Evolutionary conservation across 2,888 invertebrate genomes (phyloP), one percentile per base, ranked within the genome.

Genomic region (Fragum whitleyi): DNA sequence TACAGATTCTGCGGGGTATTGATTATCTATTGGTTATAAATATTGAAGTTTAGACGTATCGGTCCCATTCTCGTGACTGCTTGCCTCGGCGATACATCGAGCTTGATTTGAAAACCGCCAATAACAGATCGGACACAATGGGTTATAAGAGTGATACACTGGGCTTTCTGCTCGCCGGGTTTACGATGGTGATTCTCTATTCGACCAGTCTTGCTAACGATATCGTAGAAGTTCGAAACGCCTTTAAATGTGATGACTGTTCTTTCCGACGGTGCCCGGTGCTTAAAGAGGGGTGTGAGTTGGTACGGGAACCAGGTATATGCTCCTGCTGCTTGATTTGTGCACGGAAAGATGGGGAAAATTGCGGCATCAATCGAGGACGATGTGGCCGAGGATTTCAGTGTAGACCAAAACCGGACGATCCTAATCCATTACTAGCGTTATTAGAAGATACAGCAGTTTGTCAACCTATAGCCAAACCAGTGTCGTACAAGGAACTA

Each of bases 281-380:
- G 11, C 36, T 79, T n/a, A n/a, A 19, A 16, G 23, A 21, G 0
- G 61, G 29, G 0, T 85, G 84, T 65, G 81, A 85, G 28, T 71
- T 85, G 23, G 84, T 85, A 0, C 32, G 61, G n/a, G 84, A 85
- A 55, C 79, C 81, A 0, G 84, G 84, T 0, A 59, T 85, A 0
- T 85, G 84, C 23, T 57, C 81, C 0, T 85, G 84, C 47, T 85
- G 84, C 42, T 32, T 81, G 11, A 69, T 36, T 7, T 85, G 84
- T 53, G 84, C 84, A 14, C 70, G 71, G 14, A 26, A 21, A 26
- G 81, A 79, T 19, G 81, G 81, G 1, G 79, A 85, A 65, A 36
- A 71, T 23, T 85, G 84, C 42, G 84, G 84, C n/a, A 68, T 85
- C 11, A 57, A 74, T 1, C 28, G 39, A 3, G 84, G 84, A 39